Conservation (phyloP, 2,888 invertebrate genomes). For the Rugalucina vietnamica region DNA sequence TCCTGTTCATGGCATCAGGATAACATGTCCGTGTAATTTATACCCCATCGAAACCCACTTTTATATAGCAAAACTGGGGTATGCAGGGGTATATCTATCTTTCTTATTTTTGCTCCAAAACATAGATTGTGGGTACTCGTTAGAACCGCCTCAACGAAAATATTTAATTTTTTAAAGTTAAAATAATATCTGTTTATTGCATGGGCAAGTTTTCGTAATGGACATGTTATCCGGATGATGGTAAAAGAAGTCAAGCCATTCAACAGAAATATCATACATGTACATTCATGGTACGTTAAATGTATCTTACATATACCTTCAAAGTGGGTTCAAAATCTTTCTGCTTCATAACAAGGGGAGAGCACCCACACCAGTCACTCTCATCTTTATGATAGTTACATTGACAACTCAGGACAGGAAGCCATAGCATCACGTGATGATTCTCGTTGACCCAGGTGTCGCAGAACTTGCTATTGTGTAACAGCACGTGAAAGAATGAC, state of each 20-base stretch:
- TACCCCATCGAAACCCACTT: no score
- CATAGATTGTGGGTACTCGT: no score
- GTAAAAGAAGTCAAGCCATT: not conserved
- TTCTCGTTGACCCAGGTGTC: constrained; percentile 96
- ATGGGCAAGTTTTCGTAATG: not conserved
- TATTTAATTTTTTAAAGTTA: not conserved
- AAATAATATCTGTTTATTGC: not conserved
- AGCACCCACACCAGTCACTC: constrained; percentile 99
- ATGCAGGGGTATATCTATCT: no score
- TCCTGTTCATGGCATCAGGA: no score
- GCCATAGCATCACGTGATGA: constrained; percentile 99
- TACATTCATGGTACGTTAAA: not conserved
- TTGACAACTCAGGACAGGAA: constrained; percentile 96
- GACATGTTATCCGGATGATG: not conserved
- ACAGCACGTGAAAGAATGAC: constrained; percentile 98
- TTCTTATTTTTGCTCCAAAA: no score
- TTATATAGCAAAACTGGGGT: no score
- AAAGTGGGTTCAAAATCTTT: constrained; percentile 84
- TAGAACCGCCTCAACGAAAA: not conserved
- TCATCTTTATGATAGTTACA: constrained; percentile 97
- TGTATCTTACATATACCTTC: not conserved
- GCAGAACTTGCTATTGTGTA: constrained; percentile 96
- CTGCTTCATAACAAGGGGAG: constrained; percentile 96
- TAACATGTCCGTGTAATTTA: no score
- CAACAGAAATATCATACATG: not conserved